Conservation (phyloP, 2,113 vertebrate species). For the Lasiurus cinereus region DNA sequence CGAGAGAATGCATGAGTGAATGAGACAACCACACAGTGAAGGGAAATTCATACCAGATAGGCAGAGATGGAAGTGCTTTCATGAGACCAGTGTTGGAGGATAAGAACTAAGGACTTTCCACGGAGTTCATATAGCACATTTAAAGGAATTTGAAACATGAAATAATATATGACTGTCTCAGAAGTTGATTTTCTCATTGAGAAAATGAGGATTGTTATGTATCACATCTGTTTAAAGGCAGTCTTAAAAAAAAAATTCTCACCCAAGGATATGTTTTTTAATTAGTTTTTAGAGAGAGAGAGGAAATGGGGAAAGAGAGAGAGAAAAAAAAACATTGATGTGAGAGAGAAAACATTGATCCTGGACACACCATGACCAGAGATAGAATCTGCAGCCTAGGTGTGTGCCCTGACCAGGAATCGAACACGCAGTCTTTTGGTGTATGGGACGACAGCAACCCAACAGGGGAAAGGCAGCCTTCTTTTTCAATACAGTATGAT, state of each 20-base stretch:
- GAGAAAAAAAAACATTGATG: neutral
- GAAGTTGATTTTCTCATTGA: slow-evolving; percentile 53
- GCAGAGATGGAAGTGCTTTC: slow-evolving; percentile 13
- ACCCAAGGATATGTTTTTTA: neutral
- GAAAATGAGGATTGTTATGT: neutral
- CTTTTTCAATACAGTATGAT: neutral
- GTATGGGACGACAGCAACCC: neutral
- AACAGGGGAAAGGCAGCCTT: neutral
- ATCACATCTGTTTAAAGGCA: neutral
- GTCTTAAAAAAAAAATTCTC: neutral
- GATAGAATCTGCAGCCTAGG: neutral
- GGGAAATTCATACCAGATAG: neutral
- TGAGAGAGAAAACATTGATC: neutral
- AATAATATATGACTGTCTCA: neutral
- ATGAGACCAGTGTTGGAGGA: neutral
- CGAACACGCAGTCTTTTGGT: neutral
- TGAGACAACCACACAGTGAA: neutral
- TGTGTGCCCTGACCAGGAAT: neutral
- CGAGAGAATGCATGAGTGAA: neutral
- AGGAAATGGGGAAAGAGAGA: neutral
- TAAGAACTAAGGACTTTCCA: neutral
- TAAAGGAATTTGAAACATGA: neutral
- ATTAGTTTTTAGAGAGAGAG: neutral
- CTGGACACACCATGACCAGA: neutral
- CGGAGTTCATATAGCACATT: neutral